These are phyloP conservation scores for Drosophila leonis DNA, from an alignment of 2,888 invertebrate genomes.

Conservation along the genomic window DNA sequence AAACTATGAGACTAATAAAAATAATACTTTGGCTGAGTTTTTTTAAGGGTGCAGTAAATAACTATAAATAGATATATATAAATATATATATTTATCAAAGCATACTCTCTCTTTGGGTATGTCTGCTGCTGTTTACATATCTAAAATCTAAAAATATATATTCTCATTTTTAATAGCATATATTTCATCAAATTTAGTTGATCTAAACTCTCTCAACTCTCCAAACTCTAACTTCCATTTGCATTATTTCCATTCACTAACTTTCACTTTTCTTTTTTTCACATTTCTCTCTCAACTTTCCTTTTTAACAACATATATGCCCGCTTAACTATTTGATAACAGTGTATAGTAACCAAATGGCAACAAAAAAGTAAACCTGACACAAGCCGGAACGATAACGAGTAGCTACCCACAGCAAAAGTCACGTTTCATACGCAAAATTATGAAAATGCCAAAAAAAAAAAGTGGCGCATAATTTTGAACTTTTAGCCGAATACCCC, in stretches of 20 bases:
- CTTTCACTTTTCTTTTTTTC: not conserved
- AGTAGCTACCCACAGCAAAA: constrained; percentile 53
- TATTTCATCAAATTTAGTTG: not conserved
- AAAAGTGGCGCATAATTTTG: constrained; percentile 65
- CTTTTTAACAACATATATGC: not conserved
- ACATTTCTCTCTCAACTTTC: not conserved
- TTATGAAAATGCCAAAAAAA: constrained; percentile 75
- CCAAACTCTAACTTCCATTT: not conserved
- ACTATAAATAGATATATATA: not conserved
- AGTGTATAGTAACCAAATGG: constrained; percentile 3
- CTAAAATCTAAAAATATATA: not conserved
- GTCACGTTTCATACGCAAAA: constrained; percentile 78
- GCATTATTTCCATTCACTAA: not conserved
- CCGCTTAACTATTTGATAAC: not conserved
- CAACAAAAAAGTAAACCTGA: constrained; percentile 32
- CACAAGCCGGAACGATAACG: constrained; percentile 40
- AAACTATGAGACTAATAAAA: not conserved
- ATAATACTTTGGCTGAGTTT: not conserved
- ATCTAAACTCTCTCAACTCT: not conserved
- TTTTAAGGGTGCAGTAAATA: not conserved
- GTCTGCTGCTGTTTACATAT: not conserved
- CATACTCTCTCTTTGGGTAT: too few species aligned
- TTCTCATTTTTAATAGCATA: not conserved
- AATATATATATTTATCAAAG: too few species aligned
- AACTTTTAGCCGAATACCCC: constrained; percentile 34